phyloP scores from a whole-genome alignment of 2,888 invertebrate genomes.

The Rhabditophanes sp. region DNA sequence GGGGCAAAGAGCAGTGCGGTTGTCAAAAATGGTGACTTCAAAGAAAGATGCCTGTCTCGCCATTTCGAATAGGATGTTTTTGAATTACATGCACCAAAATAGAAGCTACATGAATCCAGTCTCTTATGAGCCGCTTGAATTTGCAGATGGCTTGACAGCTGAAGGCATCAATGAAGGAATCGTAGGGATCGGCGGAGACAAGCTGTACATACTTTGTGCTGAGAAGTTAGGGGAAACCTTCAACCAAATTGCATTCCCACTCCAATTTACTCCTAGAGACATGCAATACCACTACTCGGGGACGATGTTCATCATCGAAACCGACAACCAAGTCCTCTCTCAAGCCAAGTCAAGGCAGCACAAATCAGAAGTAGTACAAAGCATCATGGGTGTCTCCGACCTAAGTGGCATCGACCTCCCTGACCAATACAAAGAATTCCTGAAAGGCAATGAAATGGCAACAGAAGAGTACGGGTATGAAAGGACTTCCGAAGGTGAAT shows the following conservation, averaged over 20 bases:
- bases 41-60: slow-evolving; percentile 94
- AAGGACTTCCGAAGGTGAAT: slow-evolving; percentile 60
- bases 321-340: slow-evolving; percentile 94
- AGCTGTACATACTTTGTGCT: slow-evolving; percentile 50
- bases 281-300: slow-evolving; percentile 77
- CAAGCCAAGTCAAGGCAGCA: slow-evolving; percentile 79
- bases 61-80: slow-evolving; percentile 91
- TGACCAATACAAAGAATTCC: slow-evolving; percentile 87
- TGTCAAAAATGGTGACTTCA: slow-evolving; percentile 87
- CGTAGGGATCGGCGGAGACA: slow-evolving; percentile 94
- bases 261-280: slow-evolving; percentile 72
- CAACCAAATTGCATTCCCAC: slow-evolving; percentile 71
- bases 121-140: slow-evolving; percentile 69
- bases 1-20: slow-evolving; percentile 81
- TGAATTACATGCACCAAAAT: slow-evolving; percentile 94
- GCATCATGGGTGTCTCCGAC: too few species aligned
- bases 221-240: slow-evolving; percentile 96
- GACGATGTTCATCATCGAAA: slow-evolving; percentile 76
- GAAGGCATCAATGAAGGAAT: slow-evolving; percentile 99
- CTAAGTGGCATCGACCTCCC: too few species aligned
- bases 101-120: slow-evolving; percentile 51
- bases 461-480: slow-evolving; percentile 76
- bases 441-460: slow-evolving; percentile 83
- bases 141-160: slow-evolving; percentile 78
- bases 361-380: too few species aligned